These are phyloP conservation scores for Magallana ariakensis DNA, from an alignment of 1,140 invertebrate species.

Conservation along the genomic window DNA sequence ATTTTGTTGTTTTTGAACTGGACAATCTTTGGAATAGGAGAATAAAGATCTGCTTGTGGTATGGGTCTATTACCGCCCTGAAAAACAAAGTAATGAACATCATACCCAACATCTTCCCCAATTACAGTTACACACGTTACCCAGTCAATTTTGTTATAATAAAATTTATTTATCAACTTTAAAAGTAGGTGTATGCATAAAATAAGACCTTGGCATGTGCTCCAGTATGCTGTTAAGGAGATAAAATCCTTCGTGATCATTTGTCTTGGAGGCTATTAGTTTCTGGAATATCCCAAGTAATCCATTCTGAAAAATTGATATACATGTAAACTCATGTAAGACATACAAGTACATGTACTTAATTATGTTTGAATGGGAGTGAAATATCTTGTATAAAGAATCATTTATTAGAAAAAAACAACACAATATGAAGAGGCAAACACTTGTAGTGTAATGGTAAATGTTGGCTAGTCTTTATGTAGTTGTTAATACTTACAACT, in stretches of 20 bases:
- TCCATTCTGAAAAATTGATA: slow-evolving; percentile 84
- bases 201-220: slow-evolving; percentile 86
- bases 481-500: slow-evolving; percentile 76
- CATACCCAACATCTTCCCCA: neutral
- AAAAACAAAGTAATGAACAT: slow-evolving; percentile 55
- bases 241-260: slow-evolving; percentile 98
- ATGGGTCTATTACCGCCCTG: slow-evolving; percentile 84
- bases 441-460: too few relatives aligned
- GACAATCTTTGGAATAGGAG: slow-evolving; percentile 94
- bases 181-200: neutral
- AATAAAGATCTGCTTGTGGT: slow-evolving; percentile 93
- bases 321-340: neutral
- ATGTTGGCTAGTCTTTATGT: too few relatives aligned
- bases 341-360: too few relatives aligned
- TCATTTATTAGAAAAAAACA: too few relatives aligned
- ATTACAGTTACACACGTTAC: too few relatives aligned
- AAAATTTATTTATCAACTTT: neutral
- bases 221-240: slow-evolving; percentile 91
- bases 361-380: too few relatives aligned
- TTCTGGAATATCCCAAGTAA: slow-evolving; percentile 98
- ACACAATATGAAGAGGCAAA: too few relatives aligned
- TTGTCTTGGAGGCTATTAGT: slow-evolving; percentile 94
- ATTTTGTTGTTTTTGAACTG: slow-evolving; percentile 96
- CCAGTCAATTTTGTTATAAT: neutral
- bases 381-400: too few relatives aligned